These are phyloP conservation scores for Trinectes maculatus DNA, from an alignment of 2,113 vertebrate species.

Conservation along the genomic window DNA sequence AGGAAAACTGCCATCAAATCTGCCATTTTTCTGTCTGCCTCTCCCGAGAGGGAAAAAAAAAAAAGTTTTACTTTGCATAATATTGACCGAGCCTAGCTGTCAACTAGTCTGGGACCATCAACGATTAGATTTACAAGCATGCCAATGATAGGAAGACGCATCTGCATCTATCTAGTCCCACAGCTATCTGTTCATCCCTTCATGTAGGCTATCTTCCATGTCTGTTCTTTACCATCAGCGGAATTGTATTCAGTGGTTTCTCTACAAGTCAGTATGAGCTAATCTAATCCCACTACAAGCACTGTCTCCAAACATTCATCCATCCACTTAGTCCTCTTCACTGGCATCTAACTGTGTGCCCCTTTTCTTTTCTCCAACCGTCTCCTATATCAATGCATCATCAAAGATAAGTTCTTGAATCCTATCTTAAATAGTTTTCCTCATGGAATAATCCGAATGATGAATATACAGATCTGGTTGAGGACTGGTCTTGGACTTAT, in stretches of 20 bases:
- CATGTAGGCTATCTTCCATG: too few relatives aligned
- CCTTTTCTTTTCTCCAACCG: too few relatives aligned
- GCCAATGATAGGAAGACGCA: conserved; percentile 17
- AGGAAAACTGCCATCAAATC: neutral
- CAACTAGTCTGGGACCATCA: conserved; percentile 16
- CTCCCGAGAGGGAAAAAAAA: neutral
- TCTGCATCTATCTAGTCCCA: conserved; percentile 6
- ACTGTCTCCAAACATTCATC: neutral
- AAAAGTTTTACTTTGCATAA: conserved; percentile 2
- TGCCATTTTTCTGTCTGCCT: neutral
- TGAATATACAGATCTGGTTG: neutral
- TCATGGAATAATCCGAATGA: too few relatives aligned
- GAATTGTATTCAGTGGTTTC: too few relatives aligned
- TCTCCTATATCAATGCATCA: too few relatives aligned
- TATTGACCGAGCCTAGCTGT: conserved; percentile 4
- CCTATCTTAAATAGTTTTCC: too few relatives aligned
- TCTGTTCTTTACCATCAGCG: too few relatives aligned
- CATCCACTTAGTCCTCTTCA: neutral
- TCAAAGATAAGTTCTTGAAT: too few relatives aligned
- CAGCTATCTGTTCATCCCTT: too few relatives aligned
- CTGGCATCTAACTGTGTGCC: too few relatives aligned
- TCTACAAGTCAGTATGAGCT: too few relatives aligned
- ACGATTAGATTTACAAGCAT: conserved; percentile 36
- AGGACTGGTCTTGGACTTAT: neutral
- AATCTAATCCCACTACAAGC: too few relatives aligned